Base-by-base conservation (phyloP, 2,888 invertebrate species). In the Myopa tessellatipennis region DNA sequence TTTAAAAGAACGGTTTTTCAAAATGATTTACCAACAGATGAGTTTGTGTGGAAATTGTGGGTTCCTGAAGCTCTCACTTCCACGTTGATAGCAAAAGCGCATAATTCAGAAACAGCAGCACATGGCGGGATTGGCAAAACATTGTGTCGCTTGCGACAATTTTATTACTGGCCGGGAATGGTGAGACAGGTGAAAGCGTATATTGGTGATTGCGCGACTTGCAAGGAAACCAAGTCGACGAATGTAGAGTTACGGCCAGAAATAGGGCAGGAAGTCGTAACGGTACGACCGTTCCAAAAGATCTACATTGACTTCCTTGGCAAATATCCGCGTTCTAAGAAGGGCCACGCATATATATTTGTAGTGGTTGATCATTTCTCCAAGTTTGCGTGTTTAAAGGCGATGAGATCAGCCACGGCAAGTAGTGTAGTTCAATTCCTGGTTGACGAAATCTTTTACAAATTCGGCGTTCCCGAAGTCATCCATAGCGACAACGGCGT, bases 401-500 rank as follows among this genome's bases (percentile, higher is more conserved):
- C 79, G 0, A 75, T 82, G 78, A 76, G 36, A n/a, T 74, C 78
- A 18, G 76, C 78, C 3, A 78, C 76, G 1, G 52, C 78, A 1
- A 40, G 26, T 18, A 52, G 52, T 68, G 67, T 82, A 10, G n/a
- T 79, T 1, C 38, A 80, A 12, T 80, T 76, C 26, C 40, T 80
- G 1, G 75, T 72, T 16, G 50, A 81, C 14, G 80, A 83, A 8
- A 50, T 81, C 5, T 84, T 84, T 73, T 72, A 81, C 26, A 68
- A 81, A 26, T 85, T 84, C 78, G 84, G 83, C 10, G 83, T 83
- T 3, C 73, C 83, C 80, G 58, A 79, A 79, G 60, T 61, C 2
- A 72, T 83, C n/a, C 80, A 83, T 18, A 77, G 79, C 6, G 84
- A 86, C 26, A 85, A 85, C 79, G 84, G 84, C 10, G 60, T 60